These are phyloP conservation scores for Colossoma macropomum DNA, from an alignment of 2,113 vertebrate species.

Conservation along the genomic window DNA sequence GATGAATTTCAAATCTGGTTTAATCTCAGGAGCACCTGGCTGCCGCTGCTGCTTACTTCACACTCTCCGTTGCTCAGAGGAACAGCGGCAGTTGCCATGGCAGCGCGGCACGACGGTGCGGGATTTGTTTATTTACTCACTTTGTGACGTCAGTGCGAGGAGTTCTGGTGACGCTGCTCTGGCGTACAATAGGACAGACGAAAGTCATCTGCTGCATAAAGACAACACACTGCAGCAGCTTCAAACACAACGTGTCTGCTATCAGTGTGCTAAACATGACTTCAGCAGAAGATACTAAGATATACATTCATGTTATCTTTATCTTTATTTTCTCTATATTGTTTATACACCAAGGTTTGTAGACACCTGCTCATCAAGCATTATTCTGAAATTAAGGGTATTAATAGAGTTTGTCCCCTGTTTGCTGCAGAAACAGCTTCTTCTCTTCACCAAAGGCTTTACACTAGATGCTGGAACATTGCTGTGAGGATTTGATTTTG, in stretches of 20 bases:
- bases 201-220: neutral
- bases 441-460: neutral
- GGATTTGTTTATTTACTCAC: conserved; percentile 50
- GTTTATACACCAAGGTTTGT: too few relatives aligned
- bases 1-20: conserved; percentile 31
- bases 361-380: too few relatives aligned
- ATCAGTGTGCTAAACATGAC: neutral
- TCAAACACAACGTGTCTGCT: neutral
- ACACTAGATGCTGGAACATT: neutral
- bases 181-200: conserved; percentile 3
- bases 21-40: conserved; percentile 50
- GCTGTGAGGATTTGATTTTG: neutral
- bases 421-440: neutral
- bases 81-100: conserved; percentile 54
- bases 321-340: too few relatives aligned
- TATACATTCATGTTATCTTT: neutral
- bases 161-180: conserved; percentile 12
- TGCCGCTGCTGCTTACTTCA: conserved; percentile 44
- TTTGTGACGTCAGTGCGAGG: conserved; percentile 38
- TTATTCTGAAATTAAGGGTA: too few relatives aligned
- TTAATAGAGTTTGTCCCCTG: too few relatives aligned
- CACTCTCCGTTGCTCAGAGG: conserved; percentile 46
- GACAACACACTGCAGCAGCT: neutral
- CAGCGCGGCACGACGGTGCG: conserved; percentile 19
- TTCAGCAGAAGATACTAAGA: too few relatives aligned